Conservation (phyloP, 2,888 invertebrate species). For the Fragum whitleyi region DNA sequence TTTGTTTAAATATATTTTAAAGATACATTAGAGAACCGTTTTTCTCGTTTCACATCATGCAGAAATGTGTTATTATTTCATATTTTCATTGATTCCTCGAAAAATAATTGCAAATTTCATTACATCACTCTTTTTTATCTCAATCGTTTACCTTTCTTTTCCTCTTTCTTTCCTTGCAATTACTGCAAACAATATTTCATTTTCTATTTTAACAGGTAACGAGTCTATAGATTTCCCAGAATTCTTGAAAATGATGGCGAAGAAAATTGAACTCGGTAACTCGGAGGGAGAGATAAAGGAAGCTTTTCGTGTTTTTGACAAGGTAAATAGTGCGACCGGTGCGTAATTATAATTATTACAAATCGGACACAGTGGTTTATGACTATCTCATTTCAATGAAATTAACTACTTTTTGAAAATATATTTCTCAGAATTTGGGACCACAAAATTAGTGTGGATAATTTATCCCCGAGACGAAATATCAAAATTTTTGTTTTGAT, state of each 20-base stretch:
- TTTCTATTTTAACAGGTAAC: constrained; percentile 27
- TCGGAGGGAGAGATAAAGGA: constrained; percentile 39
- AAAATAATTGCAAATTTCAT: no score
- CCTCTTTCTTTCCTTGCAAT: no score
- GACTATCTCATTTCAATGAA: background rate
- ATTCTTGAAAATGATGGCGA: constrained; percentile 49
- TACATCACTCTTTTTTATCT: no score
- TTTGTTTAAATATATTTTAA: no score
- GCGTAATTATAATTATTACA: background rate
- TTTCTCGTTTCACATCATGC: no score
- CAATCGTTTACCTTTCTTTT: no score
- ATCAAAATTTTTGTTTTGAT: no score
- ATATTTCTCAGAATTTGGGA: background rate
- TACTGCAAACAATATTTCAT: no score
- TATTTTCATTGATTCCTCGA: no score
- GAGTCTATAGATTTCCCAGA: constrained; percentile 46
- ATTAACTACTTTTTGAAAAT: background rate
- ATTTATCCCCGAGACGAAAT: no score
- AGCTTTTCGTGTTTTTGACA: constrained; percentile 48
- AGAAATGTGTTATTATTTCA: no score
- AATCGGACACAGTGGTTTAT: background rate
- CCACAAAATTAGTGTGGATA: background rate
- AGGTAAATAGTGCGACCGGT: constrained; percentile 25
- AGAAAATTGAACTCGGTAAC: constrained; percentile 23
- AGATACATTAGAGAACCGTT: no score